Evolutionary conservation across 2,113 vertebrate species (phyloP).

Genomic region (Peromyscus polionotus): DNA sequence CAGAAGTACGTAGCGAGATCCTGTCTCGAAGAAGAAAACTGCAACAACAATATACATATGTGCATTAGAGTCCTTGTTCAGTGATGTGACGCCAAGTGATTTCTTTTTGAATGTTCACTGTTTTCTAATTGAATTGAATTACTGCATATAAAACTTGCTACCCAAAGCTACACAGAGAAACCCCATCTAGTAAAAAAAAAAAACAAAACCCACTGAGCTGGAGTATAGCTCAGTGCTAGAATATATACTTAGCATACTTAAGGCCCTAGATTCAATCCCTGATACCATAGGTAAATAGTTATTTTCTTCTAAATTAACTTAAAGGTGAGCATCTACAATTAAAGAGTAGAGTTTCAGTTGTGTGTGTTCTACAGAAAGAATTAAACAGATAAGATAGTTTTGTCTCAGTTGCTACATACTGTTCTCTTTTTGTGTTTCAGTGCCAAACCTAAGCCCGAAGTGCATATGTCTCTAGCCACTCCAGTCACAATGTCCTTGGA

Average conservation of each 20-base stretch:
- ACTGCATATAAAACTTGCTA: background rate
- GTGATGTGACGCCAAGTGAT: background rate
- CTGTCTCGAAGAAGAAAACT: background rate
- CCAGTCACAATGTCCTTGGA: conserved; percentile 95
- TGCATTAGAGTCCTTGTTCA: background rate
- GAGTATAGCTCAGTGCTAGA: background rate
- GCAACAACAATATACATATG: background rate
- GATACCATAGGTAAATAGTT: background rate
- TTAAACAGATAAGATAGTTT: background rate
- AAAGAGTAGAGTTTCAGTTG: background rate
- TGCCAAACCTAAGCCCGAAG: conserved; percentile 95
- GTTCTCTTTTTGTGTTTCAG: conserved; percentile 85
- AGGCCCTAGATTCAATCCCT: background rate
- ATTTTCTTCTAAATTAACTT: conserved; percentile 29
- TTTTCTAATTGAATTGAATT: conserved; percentile 56
- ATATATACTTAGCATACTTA: background rate
- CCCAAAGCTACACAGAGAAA: no score
- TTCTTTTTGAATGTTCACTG: background rate
- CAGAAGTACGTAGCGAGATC: background rate
- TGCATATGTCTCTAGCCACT: conserved; percentile 95
- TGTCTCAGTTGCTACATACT: background rate
- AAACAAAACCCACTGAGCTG: background rate
- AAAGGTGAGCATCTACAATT: conserved; percentile 36
- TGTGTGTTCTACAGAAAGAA: background rate
- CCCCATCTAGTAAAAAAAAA: no score